Percentiles rank a stretch among this genome's conserved stretches.
Evolutionary conservation across 2,797 vertebrate genomes (phyloP).

Genomic region (Acanthurus tractus): DNA sequence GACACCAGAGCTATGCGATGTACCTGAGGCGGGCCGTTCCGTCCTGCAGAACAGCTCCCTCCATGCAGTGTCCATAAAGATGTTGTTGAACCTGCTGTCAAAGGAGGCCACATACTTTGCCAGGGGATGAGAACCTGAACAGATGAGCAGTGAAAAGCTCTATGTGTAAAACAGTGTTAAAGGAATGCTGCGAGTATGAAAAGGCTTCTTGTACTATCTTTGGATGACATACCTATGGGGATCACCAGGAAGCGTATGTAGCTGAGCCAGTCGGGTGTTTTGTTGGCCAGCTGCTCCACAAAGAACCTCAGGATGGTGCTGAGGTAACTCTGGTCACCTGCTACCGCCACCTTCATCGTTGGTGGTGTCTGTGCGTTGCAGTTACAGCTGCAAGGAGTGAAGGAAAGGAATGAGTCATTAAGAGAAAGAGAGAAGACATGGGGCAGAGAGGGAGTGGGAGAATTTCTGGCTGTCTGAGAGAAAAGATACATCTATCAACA

Average conservation of each 20-base stretch:
- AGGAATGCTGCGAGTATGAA: background rate
- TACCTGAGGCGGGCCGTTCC: constrained; percentile 87
- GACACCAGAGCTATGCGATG: constrained; percentile 26
- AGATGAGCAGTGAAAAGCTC: background rate
- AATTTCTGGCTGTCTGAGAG: constrained; percentile 14
- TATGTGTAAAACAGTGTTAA: background rate
- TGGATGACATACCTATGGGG: constrained; percentile 83
- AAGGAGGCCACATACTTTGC: constrained; percentile 89
- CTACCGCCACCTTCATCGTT: constrained; percentile 88
- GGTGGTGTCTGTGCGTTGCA: constrained; percentile 89
- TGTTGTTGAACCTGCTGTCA: constrained; percentile 87
- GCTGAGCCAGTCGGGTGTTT: constrained; percentile 90
- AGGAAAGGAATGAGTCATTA: background rate
- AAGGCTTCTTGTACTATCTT: background rate
- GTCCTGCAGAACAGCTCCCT: constrained; percentile 88
- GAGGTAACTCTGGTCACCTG: constrained; percentile 89
- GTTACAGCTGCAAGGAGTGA: constrained; percentile 83
- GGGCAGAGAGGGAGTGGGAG: constrained; percentile 30
- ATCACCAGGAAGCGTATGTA: constrained; percentile 90
- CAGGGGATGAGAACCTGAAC: constrained; percentile 87
- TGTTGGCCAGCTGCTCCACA: constrained; percentile 90
- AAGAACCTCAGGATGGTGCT: constrained; percentile 89
- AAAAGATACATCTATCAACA: constrained; percentile 18
- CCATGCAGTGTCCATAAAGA: constrained; percentile 89
- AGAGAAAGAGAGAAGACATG: constrained; percentile 7